Evolutionary conservation across 1,140 invertebrate genomes (phyloP).

Genomic region (Drosophila equinoxialis): DNA sequence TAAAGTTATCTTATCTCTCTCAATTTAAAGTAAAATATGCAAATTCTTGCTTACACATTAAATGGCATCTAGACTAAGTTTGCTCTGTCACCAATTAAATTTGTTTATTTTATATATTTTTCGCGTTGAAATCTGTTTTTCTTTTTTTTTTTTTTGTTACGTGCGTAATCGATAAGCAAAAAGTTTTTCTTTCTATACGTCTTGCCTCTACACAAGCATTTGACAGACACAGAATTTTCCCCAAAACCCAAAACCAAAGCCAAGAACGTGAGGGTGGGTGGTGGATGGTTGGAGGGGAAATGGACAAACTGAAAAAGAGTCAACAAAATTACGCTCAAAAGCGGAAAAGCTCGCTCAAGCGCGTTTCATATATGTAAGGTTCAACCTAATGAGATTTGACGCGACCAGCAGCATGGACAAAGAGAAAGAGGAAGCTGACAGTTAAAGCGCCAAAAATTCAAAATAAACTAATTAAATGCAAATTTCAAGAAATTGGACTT

Average conservation of each 20-base stretch:
- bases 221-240: constrained; percentile 62
- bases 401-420: constrained; percentile 45
- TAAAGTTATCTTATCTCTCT: neutral
- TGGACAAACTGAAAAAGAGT: constrained; percentile 20
- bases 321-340: constrained; percentile 59
- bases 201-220: constrained; percentile 77
- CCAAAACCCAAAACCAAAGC: constrained; percentile 43
- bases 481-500: too few relatives aligned
- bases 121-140: constrained; percentile 27
- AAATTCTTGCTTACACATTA: constrained; percentile 1
- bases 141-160: constrained; percentile 54
- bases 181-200: constrained; percentile 60
- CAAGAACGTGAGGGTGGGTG: neutral
- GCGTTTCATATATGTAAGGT: constrained; percentile 53
- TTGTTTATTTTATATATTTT: neutral
- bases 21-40: neutral
- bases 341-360: constrained; percentile 77
- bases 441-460: constrained; percentile 27
- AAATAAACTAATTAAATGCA: neutral
- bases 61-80: constrained; percentile 11
- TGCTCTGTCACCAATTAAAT: too few relatives aligned
- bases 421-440: constrained; percentile 29
- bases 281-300: neutral
- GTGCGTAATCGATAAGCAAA: constrained; percentile 79
- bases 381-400: constrained; percentile 69